These are phyloP conservation scores for Myxocyprinus asiaticus DNA, from an alignment of 2,113 vertebrate genomes.

Conservation along the genomic window DNA sequence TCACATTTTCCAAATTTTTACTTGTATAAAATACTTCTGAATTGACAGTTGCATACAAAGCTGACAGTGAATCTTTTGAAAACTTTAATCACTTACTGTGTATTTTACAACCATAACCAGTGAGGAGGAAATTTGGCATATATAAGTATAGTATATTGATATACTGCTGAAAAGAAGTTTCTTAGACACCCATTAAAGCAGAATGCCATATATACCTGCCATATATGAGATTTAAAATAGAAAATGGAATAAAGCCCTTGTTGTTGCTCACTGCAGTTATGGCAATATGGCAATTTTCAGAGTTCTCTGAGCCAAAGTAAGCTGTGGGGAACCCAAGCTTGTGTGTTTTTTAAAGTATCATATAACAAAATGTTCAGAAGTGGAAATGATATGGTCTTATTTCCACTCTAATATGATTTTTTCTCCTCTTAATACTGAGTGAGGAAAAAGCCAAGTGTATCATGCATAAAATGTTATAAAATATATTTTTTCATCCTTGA, in stretches of 20 bases:
- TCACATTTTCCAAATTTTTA: neutral
- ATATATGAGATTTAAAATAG: constrained; percentile 42
- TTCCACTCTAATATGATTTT: neutral
- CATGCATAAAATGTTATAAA: constrained; percentile 30
- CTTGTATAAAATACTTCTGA: neutral
- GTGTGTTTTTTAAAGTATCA: constrained; percentile 17
- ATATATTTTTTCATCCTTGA: constrained; percentile 15
- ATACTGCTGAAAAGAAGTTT: neutral
- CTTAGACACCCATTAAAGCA: neutral
- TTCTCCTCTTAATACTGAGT: neutral
- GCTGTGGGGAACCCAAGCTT: constrained; percentile 8
- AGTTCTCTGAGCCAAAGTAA: constrained; percentile 31
- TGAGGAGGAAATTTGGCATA: neutral
- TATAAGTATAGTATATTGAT: neutral
- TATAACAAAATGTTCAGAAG: constrained; percentile 15
- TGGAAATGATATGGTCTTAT: constrained; percentile 8
- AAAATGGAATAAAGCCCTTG: constrained; percentile 58
- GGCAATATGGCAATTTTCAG: constrained; percentile 42
- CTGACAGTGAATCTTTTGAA: neutral
- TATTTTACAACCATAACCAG: neutral
- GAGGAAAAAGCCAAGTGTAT: neutral
- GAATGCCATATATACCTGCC: neutral
- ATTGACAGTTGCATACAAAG: neutral
- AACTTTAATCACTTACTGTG: neutral
- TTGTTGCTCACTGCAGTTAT: constrained; percentile 52